A percentile compares a stretch with the other conserved stretches of the same genome.
These are phyloP conservation scores for Protomyctophum bolini DNA, from an alignment of 2,113 vertebrate species.

Conservation along the genomic window DNA sequence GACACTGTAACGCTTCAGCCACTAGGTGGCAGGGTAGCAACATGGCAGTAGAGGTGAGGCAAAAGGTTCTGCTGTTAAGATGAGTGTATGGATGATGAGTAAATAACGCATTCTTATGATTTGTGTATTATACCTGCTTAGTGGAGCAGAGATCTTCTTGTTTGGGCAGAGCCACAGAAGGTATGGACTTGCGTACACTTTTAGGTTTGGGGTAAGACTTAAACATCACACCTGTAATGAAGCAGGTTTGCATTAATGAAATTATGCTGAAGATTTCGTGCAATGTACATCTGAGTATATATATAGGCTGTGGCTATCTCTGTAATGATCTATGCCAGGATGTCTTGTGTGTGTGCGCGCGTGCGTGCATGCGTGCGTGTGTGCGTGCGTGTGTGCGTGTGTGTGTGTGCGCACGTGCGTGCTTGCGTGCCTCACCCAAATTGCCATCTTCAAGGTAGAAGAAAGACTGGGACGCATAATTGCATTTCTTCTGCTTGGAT, in stretches of 20 bases:
- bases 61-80: no score
- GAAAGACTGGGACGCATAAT: slow-evolving; percentile 49
- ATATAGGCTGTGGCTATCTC: no score
- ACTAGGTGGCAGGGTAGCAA: slow-evolving; percentile 64
- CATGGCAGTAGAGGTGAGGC: no score
- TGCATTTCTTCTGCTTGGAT: slow-evolving; percentile 44
- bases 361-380: no score
- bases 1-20: slow-evolving; percentile 80
- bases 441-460: slow-evolving; percentile 77
- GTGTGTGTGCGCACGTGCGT: not conserved
- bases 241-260: not conserved
- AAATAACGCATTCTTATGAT: not conserved
- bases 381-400: no score
- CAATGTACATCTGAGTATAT: no score
- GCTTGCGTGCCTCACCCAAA: slow-evolving; percentile 61
- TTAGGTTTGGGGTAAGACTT: slow-evolving; percentile 69
- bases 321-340: no score
- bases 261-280: no score
- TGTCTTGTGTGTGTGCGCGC: not conserved
- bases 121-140: slow-evolving; percentile 71
- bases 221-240: slow-evolving; percentile 71
- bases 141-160: slow-evolving; percentile 82
- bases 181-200: slow-evolving; percentile 37
- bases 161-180: slow-evolving; percentile 67
- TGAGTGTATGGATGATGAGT: not conserved